Evolutionary conservation across 2,888 invertebrate genomes (phyloP), one percentile per base, ranked within the genome.

Genomic region (Polymixis lichenea): DNA sequence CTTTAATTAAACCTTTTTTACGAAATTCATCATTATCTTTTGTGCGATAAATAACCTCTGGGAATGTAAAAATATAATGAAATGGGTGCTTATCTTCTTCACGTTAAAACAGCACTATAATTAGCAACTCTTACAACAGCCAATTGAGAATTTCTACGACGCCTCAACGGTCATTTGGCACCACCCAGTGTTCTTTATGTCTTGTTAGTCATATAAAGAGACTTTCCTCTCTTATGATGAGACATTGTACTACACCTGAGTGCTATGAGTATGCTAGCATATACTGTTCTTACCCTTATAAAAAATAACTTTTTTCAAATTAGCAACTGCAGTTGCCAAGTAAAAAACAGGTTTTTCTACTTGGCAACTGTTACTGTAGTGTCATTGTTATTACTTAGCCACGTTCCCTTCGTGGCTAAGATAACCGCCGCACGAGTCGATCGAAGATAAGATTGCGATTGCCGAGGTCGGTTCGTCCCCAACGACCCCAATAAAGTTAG

Each of bases 61-160:
- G 32, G 68, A 65, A 72, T 51, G 51, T 43, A 60, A 67, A 65
- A 70, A 46, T 22, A 9, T 77, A 77, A 82, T 83, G 43, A 80
- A 78, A 49, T 25, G 4, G 11, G 38, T 19, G 28, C 28, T 83
- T 75, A 72, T 64, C 72, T 61, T 22, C 43, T 67, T 49, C 64
- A 43, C 38, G 65, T 75, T 61, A 71, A 65, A 60, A 51, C 28
- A 58, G 15, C 43, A 32, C 61, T 72, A 15, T 86, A 67, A 78
- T 79, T 79, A 86, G 13, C n/a, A 43, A 58, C 70, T 84, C 60
- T 84, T 73, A 65, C 28, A 68, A 46, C 64, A 72, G 65, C 71
- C 46, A 66, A 60, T 80, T 64, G 55, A 69, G 56, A 84, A 74
- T 83, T 70, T 86, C 72, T 75, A 77, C 60, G 19, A 22, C 32